These are phyloP conservation scores for Pseudeuparius sepicola DNA, from an alignment of 2,888 invertebrate genomes.

Conservation along the genomic window DNA sequence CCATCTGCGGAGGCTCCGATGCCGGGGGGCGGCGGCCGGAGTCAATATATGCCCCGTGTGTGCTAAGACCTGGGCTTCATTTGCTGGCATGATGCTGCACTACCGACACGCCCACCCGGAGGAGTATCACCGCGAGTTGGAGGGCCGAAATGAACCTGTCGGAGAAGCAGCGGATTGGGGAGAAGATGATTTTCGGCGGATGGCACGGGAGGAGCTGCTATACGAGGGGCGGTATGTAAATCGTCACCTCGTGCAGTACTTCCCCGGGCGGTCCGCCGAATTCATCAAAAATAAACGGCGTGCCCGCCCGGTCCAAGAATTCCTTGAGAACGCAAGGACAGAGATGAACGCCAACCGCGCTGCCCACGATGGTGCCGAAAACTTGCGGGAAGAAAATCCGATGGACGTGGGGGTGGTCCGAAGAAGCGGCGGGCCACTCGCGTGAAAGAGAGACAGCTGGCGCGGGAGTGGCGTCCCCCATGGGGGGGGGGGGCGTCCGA, in stretches of 20 bases:
- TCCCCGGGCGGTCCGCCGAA: background rate
- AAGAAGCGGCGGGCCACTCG: too few species aligned
- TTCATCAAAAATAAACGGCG: background rate
- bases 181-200: background rate
- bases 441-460: too few species aligned
- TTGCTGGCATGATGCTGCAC: background rate
- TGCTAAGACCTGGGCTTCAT: background rate
- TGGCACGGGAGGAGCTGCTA: background rate
- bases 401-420: slow-evolving; percentile 2
- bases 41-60: background rate
- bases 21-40: too few species aligned
- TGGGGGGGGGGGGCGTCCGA: too few species aligned
- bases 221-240: background rate
- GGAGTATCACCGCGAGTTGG: background rate
- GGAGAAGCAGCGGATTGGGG: background rate
- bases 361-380: too few species aligned
- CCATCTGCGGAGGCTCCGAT: too few species aligned
- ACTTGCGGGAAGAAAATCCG: too few species aligned
- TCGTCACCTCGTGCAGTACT: background rate
- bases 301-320: background rate
- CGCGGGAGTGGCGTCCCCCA: too few species aligned
- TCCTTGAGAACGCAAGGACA: background rate
- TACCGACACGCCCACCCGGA: background rate
- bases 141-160: background rate
- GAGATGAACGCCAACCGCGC: too few species aligned